Evolutionary conservation across 2,888 invertebrate genomes (phyloP).

Genomic region (Strigamia maritima): DNA sequence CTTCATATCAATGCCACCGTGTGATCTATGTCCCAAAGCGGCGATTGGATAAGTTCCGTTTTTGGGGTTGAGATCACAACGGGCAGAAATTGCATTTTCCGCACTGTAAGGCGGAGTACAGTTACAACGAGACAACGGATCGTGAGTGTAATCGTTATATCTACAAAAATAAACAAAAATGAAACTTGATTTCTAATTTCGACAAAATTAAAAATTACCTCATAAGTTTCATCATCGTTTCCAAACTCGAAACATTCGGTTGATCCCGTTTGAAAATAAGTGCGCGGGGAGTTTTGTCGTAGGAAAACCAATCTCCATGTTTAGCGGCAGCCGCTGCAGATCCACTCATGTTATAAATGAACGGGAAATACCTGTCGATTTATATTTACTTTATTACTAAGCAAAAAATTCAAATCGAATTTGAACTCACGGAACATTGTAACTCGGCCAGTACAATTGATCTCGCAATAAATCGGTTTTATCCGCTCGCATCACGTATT

Average conservation of each 20-base stretch:
- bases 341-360: constrained; percentile 64
- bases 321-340: constrained; percentile 58
- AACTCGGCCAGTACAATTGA: constrained; percentile 70
- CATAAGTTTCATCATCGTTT: constrained; percentile 61
- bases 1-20: constrained; percentile 70
- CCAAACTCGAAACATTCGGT: constrained; percentile 57
- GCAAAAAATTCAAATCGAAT: background rate
- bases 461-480: constrained; percentile 63
- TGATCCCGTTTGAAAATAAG: constrained; percentile 63
- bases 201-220: constrained; percentile 47
- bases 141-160: constrained; percentile 68
- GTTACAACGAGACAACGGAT: constrained; percentile 64
- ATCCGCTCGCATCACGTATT: constrained; percentile 60
- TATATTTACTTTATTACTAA: background rate
- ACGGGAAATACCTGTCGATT: constrained; percentile 57
- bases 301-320: constrained; percentile 63
- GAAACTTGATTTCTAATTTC: background rate
- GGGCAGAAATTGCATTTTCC: constrained; percentile 67
- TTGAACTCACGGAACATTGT: constrained; percentile 62
- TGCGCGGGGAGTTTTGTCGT: constrained; percentile 64
- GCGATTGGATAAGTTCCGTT: constrained; percentile 69
- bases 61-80: constrained; percentile 67
- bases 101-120: constrained; percentile 69
- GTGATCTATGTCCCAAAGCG: constrained; percentile 65
- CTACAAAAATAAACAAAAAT: constrained; percentile 49